phyloP scores from a whole-genome alignment of 2,797 vertebrate species.

The Cottoperca gobio region DNA sequence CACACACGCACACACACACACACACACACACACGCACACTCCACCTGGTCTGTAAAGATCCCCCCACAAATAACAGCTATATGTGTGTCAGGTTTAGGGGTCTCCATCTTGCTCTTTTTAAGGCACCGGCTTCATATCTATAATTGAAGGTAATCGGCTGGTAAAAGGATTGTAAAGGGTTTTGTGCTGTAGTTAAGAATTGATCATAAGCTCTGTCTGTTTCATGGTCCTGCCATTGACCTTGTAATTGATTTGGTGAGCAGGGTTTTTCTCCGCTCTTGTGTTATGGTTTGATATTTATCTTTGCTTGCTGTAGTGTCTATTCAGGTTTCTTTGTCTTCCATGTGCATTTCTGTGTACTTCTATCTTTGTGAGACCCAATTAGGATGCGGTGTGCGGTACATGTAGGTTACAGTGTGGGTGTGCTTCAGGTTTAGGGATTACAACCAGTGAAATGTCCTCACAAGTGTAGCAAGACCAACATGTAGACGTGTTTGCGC shows the following conservation, averaged over 20 bases:
- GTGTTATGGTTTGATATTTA: conserved; percentile 71
- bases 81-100: conserved; percentile 69
- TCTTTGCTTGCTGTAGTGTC: conserved; percentile 51
- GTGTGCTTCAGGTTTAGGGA: conserved; percentile 26
- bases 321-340: conserved; percentile 51
- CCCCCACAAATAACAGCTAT: conserved; percentile 63
- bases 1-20: conserved; percentile 38
- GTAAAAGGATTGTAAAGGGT: conserved; percentile 78
- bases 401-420: conserved; percentile 21
- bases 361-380: conserved; percentile 14
- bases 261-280: conserved; percentile 39
- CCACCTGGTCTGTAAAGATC: conserved; percentile 54
- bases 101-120: conserved; percentile 62
- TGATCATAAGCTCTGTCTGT: conserved; percentile 80
- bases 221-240: conserved; percentile 90
- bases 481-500: background rate
- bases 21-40: conserved; percentile 38
- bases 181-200: conserved; percentile 61
- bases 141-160: conserved; percentile 78
- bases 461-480: conserved; percentile 17
- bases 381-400: conserved; percentile 13
- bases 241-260: conserved; percentile 76
- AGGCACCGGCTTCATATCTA: conserved; percentile 68
- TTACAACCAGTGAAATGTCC: conserved; percentile 30
- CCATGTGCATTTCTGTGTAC: background rate